These are phyloP conservation scores for Theodoxus fluviatilis DNA, from an alignment of 2,888 invertebrate genomes.

Conservation along the genomic window DNA sequence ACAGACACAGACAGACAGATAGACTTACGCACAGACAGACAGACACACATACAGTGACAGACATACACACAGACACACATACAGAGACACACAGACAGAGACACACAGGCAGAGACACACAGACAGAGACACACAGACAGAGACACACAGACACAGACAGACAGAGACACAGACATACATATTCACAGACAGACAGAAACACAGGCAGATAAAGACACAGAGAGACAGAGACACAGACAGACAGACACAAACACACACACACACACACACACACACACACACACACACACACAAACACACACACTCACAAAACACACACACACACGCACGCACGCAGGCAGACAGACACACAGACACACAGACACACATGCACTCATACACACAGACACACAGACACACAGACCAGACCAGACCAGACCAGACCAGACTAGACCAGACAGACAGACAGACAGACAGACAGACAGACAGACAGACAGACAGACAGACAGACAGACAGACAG, in stretches of 20 bases:
- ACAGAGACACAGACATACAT: neutral
- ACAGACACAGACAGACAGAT: neutral
- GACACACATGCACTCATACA: slow-evolving; percentile 9
- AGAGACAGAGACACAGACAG: neutral
- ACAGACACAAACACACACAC: slow-evolving; percentile 3
- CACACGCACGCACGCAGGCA: neutral
- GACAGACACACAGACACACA: slow-evolving; percentile 20
- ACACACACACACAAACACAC: too few relatives aligned
- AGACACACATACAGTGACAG: neutral
- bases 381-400: slow-evolving; percentile 7
- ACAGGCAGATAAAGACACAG: neutral
- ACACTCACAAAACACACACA: neutral
- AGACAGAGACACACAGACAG: slow-evolving; percentile 6
- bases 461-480: neutral
- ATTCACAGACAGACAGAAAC: neutral
- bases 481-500: neutral
- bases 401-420: neutral
- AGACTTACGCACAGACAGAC: slow-evolving; percentile 18
- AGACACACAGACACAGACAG: neutral
- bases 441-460: neutral
- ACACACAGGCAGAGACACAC: slow-evolving; percentile 6
- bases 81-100: neutral
- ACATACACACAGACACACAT: slow-evolving; percentile 2
- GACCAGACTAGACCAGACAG: neutral
- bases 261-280: too few relatives aligned